Conservation (phyloP, 2,888 invertebrate species). For the Mechanitis messenoides region DNA sequence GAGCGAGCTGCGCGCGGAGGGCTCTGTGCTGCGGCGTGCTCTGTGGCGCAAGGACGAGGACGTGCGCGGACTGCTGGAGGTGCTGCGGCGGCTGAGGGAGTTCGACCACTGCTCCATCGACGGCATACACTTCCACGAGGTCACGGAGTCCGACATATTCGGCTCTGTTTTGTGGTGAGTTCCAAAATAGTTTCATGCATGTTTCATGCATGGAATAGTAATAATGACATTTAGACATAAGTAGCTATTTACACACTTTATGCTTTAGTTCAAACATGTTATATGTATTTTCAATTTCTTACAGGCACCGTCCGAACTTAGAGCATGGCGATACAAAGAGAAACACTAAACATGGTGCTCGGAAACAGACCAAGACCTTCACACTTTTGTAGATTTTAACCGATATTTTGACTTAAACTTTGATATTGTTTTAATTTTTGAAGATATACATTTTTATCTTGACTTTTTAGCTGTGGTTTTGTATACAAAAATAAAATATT, state of each 20-base stretch:
- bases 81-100: constrained; percentile 68
- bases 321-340: constrained; percentile 45
- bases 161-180: constrained; percentile 55
- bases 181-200: too few relatives aligned
- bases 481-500: too few relatives aligned
- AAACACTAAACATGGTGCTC: constrained; percentile 31
- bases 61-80: constrained; percentile 70
- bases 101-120: constrained; percentile 70
- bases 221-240: too few relatives aligned
- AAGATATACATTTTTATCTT: constrained; percentile 9
- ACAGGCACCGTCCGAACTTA: constrained; percentile 35
- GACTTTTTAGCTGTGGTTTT: too few relatives aligned
- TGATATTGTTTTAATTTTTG: constrained; percentile 17
- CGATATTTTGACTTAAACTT: constrained; percentile 6
- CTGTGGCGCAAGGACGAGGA: constrained; percentile 70
- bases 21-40: constrained; percentile 53
- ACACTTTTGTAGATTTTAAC: constrained; percentile 31
- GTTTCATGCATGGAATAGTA: too few relatives aligned
- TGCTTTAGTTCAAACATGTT: too few relatives aligned
- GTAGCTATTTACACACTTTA: neutral
- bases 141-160: constrained; percentile 67
- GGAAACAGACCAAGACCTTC: constrained; percentile 31
- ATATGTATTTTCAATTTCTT: constrained; percentile 2
- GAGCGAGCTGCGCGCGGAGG: constrained; percentile 54
- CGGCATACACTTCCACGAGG: constrained; percentile 73